phyloP scores from a whole-genome alignment of 2,113 vertebrate species.

The Ovibos moschatus region DNA sequence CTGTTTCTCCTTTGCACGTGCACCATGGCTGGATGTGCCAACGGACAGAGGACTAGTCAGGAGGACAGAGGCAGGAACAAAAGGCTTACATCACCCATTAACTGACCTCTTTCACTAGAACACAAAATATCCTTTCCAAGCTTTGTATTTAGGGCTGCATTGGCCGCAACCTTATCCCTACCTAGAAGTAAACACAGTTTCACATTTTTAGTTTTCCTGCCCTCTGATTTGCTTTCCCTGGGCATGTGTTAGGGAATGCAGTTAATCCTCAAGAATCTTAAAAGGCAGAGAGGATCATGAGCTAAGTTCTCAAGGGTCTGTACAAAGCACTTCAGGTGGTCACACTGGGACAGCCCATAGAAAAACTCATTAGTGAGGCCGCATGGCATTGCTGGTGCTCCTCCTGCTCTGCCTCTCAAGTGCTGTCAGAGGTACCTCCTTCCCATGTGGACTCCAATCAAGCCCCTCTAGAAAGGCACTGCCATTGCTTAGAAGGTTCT shows the following conservation, averaged over 20 bases:
- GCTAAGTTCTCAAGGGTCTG: neutral
- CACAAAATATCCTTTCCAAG: constrained; percentile 26
- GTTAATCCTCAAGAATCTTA: constrained; percentile 19
- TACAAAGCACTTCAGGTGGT: neutral
- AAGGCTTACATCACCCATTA: neutral
- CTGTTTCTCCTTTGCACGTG: neutral
- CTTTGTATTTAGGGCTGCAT: neutral
- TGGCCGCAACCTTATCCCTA: neutral
- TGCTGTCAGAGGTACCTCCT: neutral
- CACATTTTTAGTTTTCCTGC: neutral
- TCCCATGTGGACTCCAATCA: neutral
- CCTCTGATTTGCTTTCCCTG: neutral
- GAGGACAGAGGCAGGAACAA: neutral
- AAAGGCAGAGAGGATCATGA: neutral
- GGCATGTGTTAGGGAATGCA: neutral
- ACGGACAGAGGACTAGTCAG: neutral
- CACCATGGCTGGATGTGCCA: neutral
- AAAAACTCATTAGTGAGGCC: neutral
- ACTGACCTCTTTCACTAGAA: constrained; percentile 22
- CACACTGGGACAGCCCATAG: neutral
- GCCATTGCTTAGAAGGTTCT: neutral
- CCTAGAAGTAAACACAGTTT: neutral
- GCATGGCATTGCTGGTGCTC: neutral
- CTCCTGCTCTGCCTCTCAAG: neutral
- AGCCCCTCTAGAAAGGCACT: neutral